These are phyloP conservation scores for Telmatochromis brachygnathus DNA, from an alignment of 2,113 vertebrate species.

Conservation along the genomic window DNA sequence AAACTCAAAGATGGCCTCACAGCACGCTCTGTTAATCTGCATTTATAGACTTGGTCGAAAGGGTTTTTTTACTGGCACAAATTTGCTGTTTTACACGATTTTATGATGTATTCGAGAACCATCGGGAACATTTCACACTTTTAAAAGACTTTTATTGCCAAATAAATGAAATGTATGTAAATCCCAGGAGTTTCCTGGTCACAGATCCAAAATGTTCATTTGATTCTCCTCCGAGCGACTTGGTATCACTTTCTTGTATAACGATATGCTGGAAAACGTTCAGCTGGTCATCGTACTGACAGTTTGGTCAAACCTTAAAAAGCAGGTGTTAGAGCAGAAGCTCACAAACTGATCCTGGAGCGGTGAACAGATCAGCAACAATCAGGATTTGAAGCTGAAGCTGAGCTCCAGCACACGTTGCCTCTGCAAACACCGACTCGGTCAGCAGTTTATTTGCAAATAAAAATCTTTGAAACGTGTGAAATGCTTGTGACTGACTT, in stretches of 20 bases:
- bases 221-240: rapidly evolving
- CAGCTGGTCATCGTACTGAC: rapidly evolving
- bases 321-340: neutral
- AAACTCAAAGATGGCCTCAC: neutral
- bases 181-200: neutral
- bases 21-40: rapidly evolving
- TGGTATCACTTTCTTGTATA: neutral
- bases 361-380: rapidly evolving
- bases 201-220: neutral
- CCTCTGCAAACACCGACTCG: neutral
- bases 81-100: neutral
- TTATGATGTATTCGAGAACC: rapidly evolving
- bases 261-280: neutral
- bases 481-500: neutral
- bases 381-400: neutral
- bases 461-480: neutral
- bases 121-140: neutral
- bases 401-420: neutral
- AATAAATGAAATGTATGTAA: neutral
- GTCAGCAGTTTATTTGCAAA: neutral
- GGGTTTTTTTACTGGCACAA: neutral
- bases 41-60: rapidly evolving
- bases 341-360: neutral
- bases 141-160: neutral
- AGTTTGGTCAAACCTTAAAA: neutral